Evolutionary conservation across 2,888 invertebrate genomes (phyloP), one percentile per base, ranked within the genome.

Genomic region (Apomyelois bistriatella): DNA sequence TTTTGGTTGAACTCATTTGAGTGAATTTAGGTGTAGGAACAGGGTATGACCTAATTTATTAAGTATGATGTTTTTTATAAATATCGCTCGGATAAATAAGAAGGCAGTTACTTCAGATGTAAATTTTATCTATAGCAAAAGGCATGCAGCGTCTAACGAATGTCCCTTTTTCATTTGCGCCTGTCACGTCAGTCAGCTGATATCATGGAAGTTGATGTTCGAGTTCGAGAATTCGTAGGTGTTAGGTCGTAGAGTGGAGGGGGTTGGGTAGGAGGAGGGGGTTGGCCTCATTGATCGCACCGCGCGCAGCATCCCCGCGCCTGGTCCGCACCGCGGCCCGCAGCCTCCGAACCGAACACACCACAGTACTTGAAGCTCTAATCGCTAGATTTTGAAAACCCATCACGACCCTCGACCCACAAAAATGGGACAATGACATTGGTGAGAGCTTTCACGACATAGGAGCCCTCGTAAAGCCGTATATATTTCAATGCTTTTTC

Each of bases 241-340:
- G 78, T 76, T 69, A 70, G 74, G 72, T 69, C 67, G 74, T 65
- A 48, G 56, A 62, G 63, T 64, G 65, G 63, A 56, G 61, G 59
- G 58, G 59, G 68, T 59, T 52, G 60, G 54, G 60, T 40, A 54
- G 68, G 66, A 64, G 67, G 60, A 70, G 68, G 68, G 71, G 69
- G 71, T 22, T 10, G 43, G 75, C 73, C 82, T 89, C 89, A 90
- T 90, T 89, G 89, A 90, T 90, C 89, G 88, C 75, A 64, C 62
- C 65, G 70, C 76, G 79, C 84, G 79, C 81, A 82, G 79, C 79
- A 78, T 79, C 82, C 81, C 77, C 76, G 72, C 77, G 68, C 76
- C 65, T 64, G 60, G 63, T 63, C 68, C 64, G 65, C 68, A 60
- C 66, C 74, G 69, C 72, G 67, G 61, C 73, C 74, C 77, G 72